Evolutionary conservation across 2,797 vertebrate species (phyloP).

Genomic region (Microctenopoma lineatum): DNA sequence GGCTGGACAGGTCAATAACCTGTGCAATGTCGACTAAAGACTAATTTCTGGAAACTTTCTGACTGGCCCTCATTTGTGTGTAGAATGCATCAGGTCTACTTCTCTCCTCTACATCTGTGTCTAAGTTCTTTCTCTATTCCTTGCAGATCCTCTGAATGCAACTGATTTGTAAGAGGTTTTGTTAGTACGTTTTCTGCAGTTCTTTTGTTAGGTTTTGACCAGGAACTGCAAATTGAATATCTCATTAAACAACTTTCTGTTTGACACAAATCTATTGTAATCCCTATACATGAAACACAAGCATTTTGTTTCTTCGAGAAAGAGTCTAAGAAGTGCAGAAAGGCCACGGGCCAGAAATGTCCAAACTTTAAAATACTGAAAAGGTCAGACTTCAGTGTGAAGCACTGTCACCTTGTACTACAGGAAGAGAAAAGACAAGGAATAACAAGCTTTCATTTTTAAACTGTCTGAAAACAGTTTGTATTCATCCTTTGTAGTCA

Average conservation of each 20-base stretch:
- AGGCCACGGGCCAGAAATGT: background rate
- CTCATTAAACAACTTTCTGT: background rate
- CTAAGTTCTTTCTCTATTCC: background rate
- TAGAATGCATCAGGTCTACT: background rate
- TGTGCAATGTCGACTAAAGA: background rate
- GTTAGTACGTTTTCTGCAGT: background rate
- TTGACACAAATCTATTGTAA: background rate
- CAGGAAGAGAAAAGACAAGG: background rate
- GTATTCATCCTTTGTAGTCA: slow-evolving; percentile 44
- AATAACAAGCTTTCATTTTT: slow-evolving; percentile 29
- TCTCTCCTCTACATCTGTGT: background rate
- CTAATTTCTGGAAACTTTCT: background rate
- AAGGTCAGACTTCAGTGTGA: background rate
- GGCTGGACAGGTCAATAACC: background rate
- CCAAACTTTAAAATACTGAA: background rate
- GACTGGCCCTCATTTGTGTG: background rate
- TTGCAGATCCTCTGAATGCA: background rate
- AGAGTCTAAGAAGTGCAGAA: background rate
- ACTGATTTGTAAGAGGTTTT: background rate
- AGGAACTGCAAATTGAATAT: background rate
- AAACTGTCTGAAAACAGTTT: slow-evolving; percentile 26
- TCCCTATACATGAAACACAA: background rate
- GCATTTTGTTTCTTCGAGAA: background rate
- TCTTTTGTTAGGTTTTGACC: no score
- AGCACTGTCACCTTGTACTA: background rate